Base-by-base conservation (phyloP, 37 sponge, comb jelly and placozoan genomes). In the Chondrilla cf. caribensis region DNA sequence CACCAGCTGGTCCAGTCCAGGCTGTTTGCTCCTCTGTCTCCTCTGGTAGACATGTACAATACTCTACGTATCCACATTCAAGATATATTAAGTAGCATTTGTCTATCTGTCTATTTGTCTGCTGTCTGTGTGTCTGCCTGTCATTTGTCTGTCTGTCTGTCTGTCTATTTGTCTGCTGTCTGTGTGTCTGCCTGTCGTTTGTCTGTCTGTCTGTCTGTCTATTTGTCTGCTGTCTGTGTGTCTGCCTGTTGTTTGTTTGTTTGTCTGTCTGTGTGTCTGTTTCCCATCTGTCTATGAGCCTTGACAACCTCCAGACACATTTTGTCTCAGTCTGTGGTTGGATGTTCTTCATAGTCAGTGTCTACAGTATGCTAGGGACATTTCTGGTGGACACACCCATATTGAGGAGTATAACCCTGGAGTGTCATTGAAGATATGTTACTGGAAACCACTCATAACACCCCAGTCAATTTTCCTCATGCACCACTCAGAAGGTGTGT, bases 1-100 rank as follows among this genome's bases (percentile, higher is more conserved):
- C 92, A 88, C 28, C 87, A 84, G 78, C 77, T 97, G 78, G 32
- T 89, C 15, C 97, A 97, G 80, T 94, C 95, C 21, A 81, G 95
- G 14, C 64, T 97, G 81, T 94, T 86, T 76, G 66, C 89, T 0
- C 92, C 85, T 57, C 83, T 82, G 17, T 55, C 75, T 19, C 90
- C 92, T 35, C 84, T 97, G 18, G 65, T 60, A 19, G 90, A 92
- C 79, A 60, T 89, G 54, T 94, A 84, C 75, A 38, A 76, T 21
- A 37, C 42, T 3, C 84, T 91, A 2, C 97, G 89, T 87, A 81
- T 44, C 88, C 89, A 94, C 80, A 88, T 55, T 17, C 17, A 55
- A 19, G 17, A n/a, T n/a, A n/a, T n/a, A n/a, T n/a, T n/a, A n/a
- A n/a, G n/a, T n/a, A n/a, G 88, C 28, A 39, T 47, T 47, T 47